Conservation (phyloP, 2,888 invertebrate genomes). For the Limenitis camilla region DNA sequence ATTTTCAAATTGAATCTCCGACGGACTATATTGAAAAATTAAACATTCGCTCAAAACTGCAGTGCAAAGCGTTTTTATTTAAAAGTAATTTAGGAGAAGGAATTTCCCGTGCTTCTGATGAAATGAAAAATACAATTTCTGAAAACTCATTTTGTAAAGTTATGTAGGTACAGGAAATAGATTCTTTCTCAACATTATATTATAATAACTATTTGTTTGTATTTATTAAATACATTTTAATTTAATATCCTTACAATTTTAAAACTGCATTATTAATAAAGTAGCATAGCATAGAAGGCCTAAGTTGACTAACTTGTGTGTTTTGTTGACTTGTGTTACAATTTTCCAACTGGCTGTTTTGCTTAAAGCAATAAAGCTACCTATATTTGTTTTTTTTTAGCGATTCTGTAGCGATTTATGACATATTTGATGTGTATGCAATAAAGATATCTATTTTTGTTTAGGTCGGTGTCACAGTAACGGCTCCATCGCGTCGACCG, state of each 20-base stretch:
- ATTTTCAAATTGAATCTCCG: slow-evolving; percentile 7
- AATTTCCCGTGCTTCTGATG: slow-evolving; percentile 6
- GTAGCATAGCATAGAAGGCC: too few species aligned
- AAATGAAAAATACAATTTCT: slow-evolving; percentile 9
- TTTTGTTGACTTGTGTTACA: too few species aligned
- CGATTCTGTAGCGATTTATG: too few species aligned
- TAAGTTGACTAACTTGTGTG: too few species aligned
- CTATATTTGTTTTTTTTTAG: too few species aligned
- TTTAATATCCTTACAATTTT: neutral
- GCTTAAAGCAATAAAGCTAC: too few species aligned
- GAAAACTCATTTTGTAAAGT: slow-evolving; percentile 1
- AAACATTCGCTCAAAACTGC: slow-evolving; percentile 12
- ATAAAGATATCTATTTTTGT: neutral
- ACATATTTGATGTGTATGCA: neutral
- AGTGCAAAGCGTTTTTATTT: slow-evolving; percentile 9
- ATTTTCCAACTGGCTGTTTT: too few species aligned
- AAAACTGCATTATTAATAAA: too few species aligned
- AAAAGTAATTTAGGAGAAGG: slow-evolving; percentile 10
- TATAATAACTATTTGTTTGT: neutral
- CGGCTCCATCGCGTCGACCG: slow-evolving; percentile 89
- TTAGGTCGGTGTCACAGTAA: slow-evolving; percentile 78
- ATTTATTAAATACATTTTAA: neutral
- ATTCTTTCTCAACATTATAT: neutral
- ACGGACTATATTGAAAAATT: slow-evolving; percentile 12
- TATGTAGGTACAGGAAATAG: neutral